Conservation (phyloP, 2,113 vertebrate genomes). For the zebrafish (Danio rerio) region GRCz12tu NC_133182.1:38389001-38389500, state of each 20-base stretch:
- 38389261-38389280: not conserved
- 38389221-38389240: not conserved
- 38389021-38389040: not conserved
- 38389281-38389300: not conserved
- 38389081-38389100: conserved; percentile 31
- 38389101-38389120: not conserved
- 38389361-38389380: not conserved
- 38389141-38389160: conserved; percentile 5
- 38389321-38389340: not conserved
- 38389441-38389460: too few species aligned
- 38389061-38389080: not conserved
- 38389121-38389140: not conserved
- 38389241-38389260: not conserved
- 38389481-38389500: not conserved
- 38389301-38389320: not conserved
- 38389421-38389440: too few species aligned
- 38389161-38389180: not conserved
- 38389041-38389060: not conserved
- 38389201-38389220: not conserved
- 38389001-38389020: not conserved
- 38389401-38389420: not conserved
- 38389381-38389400: not conserved
- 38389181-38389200: not conserved
- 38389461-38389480: too few species aligned
- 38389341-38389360: not conserved